Evolutionary conservation across 2,888 invertebrate genomes (phyloP).

Genomic region (Sesia apiformis): DNA sequence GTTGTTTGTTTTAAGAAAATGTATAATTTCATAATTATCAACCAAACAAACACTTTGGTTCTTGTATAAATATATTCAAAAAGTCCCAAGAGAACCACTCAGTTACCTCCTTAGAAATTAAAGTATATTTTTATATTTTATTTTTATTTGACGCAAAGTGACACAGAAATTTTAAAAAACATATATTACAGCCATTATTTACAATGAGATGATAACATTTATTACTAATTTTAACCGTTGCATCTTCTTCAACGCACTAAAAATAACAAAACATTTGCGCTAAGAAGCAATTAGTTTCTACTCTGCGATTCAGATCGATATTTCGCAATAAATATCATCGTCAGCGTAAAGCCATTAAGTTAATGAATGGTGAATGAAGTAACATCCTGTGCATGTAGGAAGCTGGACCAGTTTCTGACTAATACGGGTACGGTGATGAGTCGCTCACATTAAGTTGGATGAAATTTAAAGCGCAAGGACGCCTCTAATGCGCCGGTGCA

Average conservation of each 20-base stretch:
- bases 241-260: background rate
- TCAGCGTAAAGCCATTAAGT: conserved; percentile 40
- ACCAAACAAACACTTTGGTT: too few relatives aligned
- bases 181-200: too few relatives aligned
- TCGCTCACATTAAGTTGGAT: conserved; percentile 8
- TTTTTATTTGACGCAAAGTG: too few relatives aligned
- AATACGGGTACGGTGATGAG: conserved; percentile 45
- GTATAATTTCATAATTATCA: too few relatives aligned
- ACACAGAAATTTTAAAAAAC: too few relatives aligned
- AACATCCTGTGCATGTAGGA: conserved; percentile 65
- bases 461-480: conserved; percentile 44
- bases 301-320: conserved; percentile 25
- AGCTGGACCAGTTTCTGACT: conserved; percentile 58
- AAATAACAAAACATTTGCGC: background rate
- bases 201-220: too few relatives aligned
- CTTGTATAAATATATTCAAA: too few relatives aligned
- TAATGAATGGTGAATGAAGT: conserved; percentile 64
- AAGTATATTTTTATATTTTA: too few relatives aligned
- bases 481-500: conserved; percentile 36
- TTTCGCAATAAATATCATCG: conserved; percentile 53
- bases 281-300: conserved; percentile 5
- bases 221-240: too few relatives aligned
- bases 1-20: too few relatives aligned
- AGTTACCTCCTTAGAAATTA: too few relatives aligned
- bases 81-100: too few relatives aligned